phyloP scores from a whole-genome alignment of 2,888 invertebrate genomes.

The Marronus borbonicus region DNA sequence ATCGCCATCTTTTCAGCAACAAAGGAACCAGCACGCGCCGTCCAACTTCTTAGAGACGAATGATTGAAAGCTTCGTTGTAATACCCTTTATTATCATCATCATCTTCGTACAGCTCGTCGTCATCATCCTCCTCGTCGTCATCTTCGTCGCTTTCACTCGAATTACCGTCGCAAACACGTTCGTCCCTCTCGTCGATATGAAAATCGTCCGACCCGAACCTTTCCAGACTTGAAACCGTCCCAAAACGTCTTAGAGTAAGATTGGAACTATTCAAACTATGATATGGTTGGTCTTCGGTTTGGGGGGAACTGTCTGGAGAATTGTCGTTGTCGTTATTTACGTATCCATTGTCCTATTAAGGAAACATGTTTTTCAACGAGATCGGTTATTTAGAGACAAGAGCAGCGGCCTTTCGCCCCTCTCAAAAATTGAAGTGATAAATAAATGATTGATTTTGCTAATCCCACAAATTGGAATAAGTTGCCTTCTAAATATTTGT shows the following conservation, averaged over 20 bases:
- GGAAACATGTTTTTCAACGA: neutral
- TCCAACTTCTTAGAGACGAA: slow-evolving; percentile 76
- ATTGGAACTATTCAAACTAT: slow-evolving; percentile 77
- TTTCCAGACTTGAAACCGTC: slow-evolving; percentile 82
- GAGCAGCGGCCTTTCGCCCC: neutral
- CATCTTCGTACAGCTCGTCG: slow-evolving; percentile 57
- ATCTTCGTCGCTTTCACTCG: slow-evolving; percentile 61
- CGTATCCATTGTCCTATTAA: slow-evolving; percentile 48
- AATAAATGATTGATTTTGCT: no score
- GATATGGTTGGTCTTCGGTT: slow-evolving; percentile 83
- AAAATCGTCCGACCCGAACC: slow-evolving; percentile 75
- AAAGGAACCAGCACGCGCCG: slow-evolving; percentile 84
- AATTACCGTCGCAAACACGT: slow-evolving; percentile 56
- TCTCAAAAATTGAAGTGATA: no score
- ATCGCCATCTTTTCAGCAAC: slow-evolving; percentile 87
- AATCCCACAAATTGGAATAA: no score
- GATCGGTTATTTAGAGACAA: neutral
- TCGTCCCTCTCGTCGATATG: slow-evolving; percentile 72
- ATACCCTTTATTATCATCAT: slow-evolving; percentile 62
- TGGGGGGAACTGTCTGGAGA: slow-evolving; percentile 78
- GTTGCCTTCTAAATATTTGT: no score
- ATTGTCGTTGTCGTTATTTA: slow-evolving; percentile 73
- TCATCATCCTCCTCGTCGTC: slow-evolving; percentile 53
- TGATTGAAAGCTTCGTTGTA: slow-evolving; percentile 68
- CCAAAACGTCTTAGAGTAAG: slow-evolving; percentile 74